Percentiles rank a stretch among this genome's conserved stretches.
Conservation (phyloP, 2,888 invertebrate species). For the Aspidiotus rigidus region DNA sequence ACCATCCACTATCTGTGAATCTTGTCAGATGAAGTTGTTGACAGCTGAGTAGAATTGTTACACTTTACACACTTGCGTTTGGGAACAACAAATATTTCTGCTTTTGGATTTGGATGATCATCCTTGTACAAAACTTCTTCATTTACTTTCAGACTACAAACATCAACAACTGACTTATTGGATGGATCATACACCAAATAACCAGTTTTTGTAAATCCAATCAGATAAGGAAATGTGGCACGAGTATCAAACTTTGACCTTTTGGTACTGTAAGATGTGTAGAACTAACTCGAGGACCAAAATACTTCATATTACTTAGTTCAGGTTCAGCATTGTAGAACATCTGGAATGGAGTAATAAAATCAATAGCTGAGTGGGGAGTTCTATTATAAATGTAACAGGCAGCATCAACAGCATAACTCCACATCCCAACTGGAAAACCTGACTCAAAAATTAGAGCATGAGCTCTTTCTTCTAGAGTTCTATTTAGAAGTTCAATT, state of each 20-base stretch:
- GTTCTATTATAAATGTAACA: background rate
- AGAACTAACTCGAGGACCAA: background rate
- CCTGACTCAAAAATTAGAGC: too few relatives aligned
- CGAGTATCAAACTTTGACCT: background rate
- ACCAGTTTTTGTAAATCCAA: conserved; percentile 1
- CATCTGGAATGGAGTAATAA: background rate
- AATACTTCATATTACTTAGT: background rate
- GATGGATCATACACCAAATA: background rate
- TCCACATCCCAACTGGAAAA: too few relatives aligned
- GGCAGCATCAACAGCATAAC: too few relatives aligned
- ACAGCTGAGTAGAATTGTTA: too few relatives aligned
- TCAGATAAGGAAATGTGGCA: background rate
- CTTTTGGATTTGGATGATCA: too few relatives aligned
- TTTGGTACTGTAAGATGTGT: background rate
- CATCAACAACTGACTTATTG: background rate
- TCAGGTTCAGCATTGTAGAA: background rate
- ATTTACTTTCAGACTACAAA: background rate
- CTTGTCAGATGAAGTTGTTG: too few relatives aligned
- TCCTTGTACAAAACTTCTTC: background rate
- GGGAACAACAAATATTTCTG: too few relatives aligned
- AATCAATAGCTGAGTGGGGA: background rate
- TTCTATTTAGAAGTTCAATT: too few relatives aligned
- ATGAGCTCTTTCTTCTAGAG: too few relatives aligned
- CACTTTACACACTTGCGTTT: too few relatives aligned
- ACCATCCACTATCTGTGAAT: too few relatives aligned